Percentiles rank a stretch among this genome's conserved stretches.
Evolutionary conservation across 2,797 vertebrate genomes (phyloP).

Genomic region (Rhinophrynus dorsalis): DNA sequence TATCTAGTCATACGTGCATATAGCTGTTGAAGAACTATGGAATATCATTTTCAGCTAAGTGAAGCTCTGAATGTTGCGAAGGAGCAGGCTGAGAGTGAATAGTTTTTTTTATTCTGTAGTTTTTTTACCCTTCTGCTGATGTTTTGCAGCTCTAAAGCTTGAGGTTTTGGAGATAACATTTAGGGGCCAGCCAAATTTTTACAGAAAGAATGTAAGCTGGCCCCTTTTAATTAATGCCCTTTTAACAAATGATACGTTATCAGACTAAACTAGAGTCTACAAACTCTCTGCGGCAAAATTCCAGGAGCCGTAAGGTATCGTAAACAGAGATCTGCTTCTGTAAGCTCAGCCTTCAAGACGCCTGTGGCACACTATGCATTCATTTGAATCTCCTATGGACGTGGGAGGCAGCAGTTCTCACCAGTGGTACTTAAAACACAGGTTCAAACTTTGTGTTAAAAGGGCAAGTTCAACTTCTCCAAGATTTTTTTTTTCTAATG

Average conservation of each 20-base stretch:
- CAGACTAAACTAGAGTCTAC: slow-evolving; percentile 47
- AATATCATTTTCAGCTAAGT: background rate
- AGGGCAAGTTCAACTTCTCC: no score
- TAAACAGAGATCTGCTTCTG: slow-evolving; percentile 41
- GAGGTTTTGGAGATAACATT: slow-evolving; percentile 45
- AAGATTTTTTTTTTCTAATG: no score
- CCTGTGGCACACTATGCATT: slow-evolving; percentile 31
- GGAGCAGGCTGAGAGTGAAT: slow-evolving; percentile 33
- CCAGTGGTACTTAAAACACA: background rate
- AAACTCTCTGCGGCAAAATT: slow-evolving; percentile 37
- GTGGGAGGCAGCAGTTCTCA: background rate
- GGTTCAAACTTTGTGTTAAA: no score
- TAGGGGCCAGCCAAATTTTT: slow-evolving; percentile 42
- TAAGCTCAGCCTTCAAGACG: slow-evolving; percentile 35
- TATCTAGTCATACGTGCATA: no score
- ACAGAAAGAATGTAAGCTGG: slow-evolving; percentile 48
- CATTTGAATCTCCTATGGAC: slow-evolving; percentile 6
- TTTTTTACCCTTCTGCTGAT: slow-evolving; percentile 25
- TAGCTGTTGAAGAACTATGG: no score
- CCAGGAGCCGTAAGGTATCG: slow-evolving; percentile 38
- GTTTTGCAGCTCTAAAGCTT: slow-evolving; percentile 33
- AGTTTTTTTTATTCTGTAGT: slow-evolving; percentile 33
- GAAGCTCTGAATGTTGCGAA: slow-evolving; percentile 35
- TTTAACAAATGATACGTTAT: slow-evolving; percentile 50
- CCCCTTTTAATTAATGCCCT: slow-evolving; percentile 46